Percentiles rank a stretch among this genome's conserved stretches.
phyloP scores from a whole-genome alignment of 1,140 invertebrate species.

The Tribolium madens region DNA sequence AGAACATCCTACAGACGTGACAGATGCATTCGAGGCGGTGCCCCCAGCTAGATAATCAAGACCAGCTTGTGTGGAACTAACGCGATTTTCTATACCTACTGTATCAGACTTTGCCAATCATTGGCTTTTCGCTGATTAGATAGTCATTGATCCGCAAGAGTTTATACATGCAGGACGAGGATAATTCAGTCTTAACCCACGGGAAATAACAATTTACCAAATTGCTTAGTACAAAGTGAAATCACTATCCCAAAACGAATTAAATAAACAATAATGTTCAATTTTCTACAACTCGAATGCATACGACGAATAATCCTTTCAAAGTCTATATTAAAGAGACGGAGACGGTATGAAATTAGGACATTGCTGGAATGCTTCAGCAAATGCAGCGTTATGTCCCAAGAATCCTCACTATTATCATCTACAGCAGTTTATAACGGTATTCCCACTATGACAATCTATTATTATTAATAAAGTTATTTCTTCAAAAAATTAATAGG shows the following conservation, averaged over 20 bases:
- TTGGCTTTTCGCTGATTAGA: background rate
- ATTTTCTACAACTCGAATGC: background rate
- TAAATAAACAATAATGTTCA: background rate
- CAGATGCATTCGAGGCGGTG: background rate
- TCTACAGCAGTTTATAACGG: background rate
- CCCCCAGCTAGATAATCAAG: background rate
- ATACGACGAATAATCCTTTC: background rate
- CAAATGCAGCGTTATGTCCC: background rate
- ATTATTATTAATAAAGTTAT: background rate
- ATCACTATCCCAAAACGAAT: too few species aligned
- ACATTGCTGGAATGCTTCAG: background rate
- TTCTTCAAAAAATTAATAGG: background rate
- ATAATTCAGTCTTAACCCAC: background rate
- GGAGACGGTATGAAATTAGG: background rate
- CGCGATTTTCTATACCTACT: background rate
- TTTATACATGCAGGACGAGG: background rate
- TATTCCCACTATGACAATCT: background rate
- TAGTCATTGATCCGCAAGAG: background rate
- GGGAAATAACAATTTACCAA: too few species aligned
- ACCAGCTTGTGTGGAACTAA: background rate
- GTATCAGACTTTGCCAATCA: background rate
- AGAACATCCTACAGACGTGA: slow-evolving; percentile 67
- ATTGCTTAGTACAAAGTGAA: too few species aligned
- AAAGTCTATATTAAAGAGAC: background rate
- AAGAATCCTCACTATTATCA: background rate